Evolutionary conservation across 2,888 invertebrate species (phyloP), one percentile per base, ranked within the genome.

Genomic region (Ptychoptera albimana): DNA sequence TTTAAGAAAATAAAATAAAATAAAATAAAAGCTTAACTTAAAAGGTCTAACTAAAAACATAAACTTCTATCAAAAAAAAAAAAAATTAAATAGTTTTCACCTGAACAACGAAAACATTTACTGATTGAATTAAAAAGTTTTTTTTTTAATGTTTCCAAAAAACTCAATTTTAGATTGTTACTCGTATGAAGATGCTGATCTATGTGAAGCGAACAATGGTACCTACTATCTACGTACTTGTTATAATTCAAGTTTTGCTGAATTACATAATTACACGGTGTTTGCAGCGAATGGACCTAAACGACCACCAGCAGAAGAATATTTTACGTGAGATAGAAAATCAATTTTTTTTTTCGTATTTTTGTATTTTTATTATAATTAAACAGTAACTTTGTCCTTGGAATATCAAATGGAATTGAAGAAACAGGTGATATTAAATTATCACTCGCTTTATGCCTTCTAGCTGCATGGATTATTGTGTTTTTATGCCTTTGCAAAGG

Each of bases 401-500:
- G 63, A 6, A 60, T 82, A 49, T 82, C 83, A n/a, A 67, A 71
- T 31, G 83, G 83, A 47, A 81, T 82, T 51, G 79, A 80, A 58
- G 77, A 79, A 51, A 79, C 75, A 1, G 80, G 80, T 16, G 69
- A 69, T 48, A 70, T 81, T 47, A 72, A 74, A 48, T 72, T 74
- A 65, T 74, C 79, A 45, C 71, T 88, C 66, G 84, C 82, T 4
- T 63, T 75, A 4, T 84, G 83, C 58, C 70, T 88, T 10, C 67
- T 85, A 2, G 67, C 78, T 44, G 83, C 85, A 45, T 88, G 87
- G 87, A 58, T 77, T 44, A 80, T 83, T 50, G 82, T 83, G 15
- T 82, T 82, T 56, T 68, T 82, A 38, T 83, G 82, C 54, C 70
- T 84, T 37, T 81, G 80, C 63, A 83, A 82, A 64, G 82, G 83